Percentiles rank a stretch among this genome's conserved stretches.
These are phyloP conservation scores for Cylas formicarius DNA, from an alignment of 1,140 invertebrate genomes.

Conservation along the genomic window DNA sequence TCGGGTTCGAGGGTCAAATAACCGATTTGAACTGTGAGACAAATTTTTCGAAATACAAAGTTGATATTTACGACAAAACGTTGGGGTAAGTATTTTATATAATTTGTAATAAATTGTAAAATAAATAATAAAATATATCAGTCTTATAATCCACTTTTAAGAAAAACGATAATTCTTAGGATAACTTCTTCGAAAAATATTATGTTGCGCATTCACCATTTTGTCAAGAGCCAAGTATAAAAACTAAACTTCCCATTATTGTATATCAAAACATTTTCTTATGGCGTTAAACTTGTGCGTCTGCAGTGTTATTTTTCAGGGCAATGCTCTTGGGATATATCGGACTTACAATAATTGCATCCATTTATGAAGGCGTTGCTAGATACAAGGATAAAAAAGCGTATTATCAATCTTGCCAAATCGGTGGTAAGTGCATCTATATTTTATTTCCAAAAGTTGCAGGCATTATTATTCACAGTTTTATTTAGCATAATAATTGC, in stretches of 20 bases:
- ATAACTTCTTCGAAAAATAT: too few species aligned
- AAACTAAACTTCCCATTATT: too few species aligned
- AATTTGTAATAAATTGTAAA: conserved; percentile 2
- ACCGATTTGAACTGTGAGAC: conserved; percentile 14
- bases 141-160: neutral
- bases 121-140: conserved; percentile 1
- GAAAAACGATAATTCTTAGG: too few species aligned
- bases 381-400: conserved; percentile 13
- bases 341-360: conserved; percentile 16
- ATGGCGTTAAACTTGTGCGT: too few species aligned
- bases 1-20: conserved; percentile 16
- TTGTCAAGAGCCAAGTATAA: too few species aligned
- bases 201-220: too few species aligned
- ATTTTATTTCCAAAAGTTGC: too few species aligned
- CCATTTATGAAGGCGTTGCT: conserved; percentile 21
- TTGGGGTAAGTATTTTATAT: conserved; percentile 14
- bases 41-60: conserved; percentile 3
- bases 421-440: conserved; percentile 4
- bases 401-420: conserved; percentile 7
- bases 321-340: conserved; percentile 16
- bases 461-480: too few species aligned
- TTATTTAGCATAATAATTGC: too few species aligned
- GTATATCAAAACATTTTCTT: too few species aligned
- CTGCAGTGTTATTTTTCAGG: conserved; percentile 23
- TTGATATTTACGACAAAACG: conserved; percentile 19